phyloP scores from a whole-genome alignment of 2,113 vertebrate genomes.

The Sigmodon hispidus region DNA sequence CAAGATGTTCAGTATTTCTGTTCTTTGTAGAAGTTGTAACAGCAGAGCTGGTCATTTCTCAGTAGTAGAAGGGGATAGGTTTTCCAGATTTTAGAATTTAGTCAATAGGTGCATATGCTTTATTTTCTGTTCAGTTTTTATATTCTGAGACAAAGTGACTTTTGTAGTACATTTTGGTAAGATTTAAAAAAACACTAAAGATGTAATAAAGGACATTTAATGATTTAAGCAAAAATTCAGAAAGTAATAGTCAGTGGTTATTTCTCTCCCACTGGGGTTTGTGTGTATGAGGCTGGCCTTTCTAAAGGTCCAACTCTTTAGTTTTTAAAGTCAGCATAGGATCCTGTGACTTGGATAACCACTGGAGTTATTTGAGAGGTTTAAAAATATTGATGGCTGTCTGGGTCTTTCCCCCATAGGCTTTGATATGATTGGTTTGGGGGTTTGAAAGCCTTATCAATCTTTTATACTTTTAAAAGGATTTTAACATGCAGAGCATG shows the following conservation, averaged over 20 bases:
- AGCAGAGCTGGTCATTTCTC: background rate
- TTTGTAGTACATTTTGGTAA: background rate
- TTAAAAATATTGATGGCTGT: background rate
- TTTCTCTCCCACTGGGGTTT: background rate
- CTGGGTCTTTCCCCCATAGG: background rate
- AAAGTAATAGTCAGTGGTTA: background rate
- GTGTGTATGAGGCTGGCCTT: constrained; percentile 10
- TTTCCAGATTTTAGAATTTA: constrained; percentile 32
- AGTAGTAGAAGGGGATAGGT: background rate
- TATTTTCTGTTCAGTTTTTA: background rate
- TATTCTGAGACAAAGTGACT: constrained; percentile 38
- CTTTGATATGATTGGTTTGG: background rate
- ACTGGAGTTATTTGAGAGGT: background rate
- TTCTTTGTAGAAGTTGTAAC: constrained; percentile 38
- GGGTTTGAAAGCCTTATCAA: background rate
- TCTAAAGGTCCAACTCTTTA: constrained; percentile 26
- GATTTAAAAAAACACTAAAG: background rate
- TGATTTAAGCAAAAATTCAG: constrained; percentile 42
- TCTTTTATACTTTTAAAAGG: constrained; percentile 4
- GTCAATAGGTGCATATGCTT: background rate
- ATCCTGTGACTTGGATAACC: background rate
- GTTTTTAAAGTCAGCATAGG: constrained; percentile 21
- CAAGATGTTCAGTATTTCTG: background rate
- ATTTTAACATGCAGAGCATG: background rate
- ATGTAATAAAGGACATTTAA: background rate